Evolutionary conservation across 2,113 vertebrate species (phyloP).

Genomic region (Aspiorhynchus laticeps): DNA sequence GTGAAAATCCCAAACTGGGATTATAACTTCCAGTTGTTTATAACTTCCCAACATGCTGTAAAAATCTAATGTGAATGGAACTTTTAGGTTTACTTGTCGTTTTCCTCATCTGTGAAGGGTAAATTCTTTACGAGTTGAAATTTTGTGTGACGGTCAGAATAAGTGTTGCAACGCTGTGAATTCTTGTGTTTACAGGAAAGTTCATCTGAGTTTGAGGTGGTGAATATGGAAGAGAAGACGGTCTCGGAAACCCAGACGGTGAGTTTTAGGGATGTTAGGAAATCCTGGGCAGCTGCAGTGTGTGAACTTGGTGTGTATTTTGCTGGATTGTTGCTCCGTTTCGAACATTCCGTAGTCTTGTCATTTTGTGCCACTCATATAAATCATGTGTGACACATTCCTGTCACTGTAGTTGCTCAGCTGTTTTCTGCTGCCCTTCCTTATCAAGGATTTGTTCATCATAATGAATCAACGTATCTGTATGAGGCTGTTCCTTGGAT

Average conservation of each 20-base stretch:
- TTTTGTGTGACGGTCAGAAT: not conserved
- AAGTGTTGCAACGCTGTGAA: conserved; percentile 39
- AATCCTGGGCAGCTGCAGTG: not conserved
- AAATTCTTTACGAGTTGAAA: not conserved
- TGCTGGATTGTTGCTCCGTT: not conserved
- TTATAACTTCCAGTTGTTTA: not conserved
- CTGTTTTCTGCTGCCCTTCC: not conserved
- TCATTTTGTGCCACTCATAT: not conserved
- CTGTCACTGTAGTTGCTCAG: conserved; percentile 14
- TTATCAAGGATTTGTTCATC: conserved; percentile 21
- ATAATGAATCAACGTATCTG: conserved; percentile 43
- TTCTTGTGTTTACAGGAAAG: conserved; percentile 76
- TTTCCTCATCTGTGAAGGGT: not conserved
- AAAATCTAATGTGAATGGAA: not conserved
- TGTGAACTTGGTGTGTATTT: not conserved
- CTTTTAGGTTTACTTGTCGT: not conserved
- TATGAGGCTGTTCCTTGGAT: conserved; percentile 29
- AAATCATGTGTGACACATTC: conserved; percentile 19
- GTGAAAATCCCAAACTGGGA: not conserved
- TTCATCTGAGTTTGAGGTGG: conserved; percentile 87
- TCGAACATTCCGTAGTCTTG: not conserved
- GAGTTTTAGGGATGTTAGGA: conserved; percentile 64
- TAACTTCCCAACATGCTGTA: not conserved
- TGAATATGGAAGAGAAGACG: conserved; percentile 74
- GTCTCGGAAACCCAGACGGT: conserved; percentile 75